Evolutionary conservation across 2,113 vertebrate genomes (phyloP), one percentile per base, ranked within the genome.

Genomic region (Epinephelus moara): DNA sequence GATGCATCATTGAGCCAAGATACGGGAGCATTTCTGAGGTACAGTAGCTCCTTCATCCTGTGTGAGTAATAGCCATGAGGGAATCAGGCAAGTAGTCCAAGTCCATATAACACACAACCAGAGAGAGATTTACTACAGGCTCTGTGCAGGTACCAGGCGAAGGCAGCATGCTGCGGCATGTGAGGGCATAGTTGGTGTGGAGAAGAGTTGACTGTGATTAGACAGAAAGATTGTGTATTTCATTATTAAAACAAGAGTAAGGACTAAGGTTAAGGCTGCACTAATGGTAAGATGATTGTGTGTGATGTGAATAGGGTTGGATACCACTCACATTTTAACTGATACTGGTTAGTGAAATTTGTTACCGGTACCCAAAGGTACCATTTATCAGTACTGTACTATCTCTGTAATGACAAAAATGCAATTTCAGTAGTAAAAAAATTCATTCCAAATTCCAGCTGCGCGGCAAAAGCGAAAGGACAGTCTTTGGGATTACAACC

Each of bases 41-140:
- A 79, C 67, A 74, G 78, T 57, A 61, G 55, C 61, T 72, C 75
- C 68, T 78, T 81, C 75, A 59, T 67, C 76, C 67, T 56, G 59
- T 69, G 67, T 83, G 75, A 81, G 40, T 85, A 82, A 89, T 77
- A 59, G 82, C 81, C 82, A 75, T 19, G 9, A 74, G 23, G 71
- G 52, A 68, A 77, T 78, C 62, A 61, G 71, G 53, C 71, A 63
- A 68, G 14, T n/a, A 70, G 70, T 77, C 71, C 47, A 40, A 64
- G 81, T 84, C 75, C 62, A 78, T 78, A 83, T 62, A 85, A 73
- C 75, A 86, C 75, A 78, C 25, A 57, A 71, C 33, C 59, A 69
- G 55, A 55, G 57, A 47, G 21, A 76, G 76, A 88, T 88, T 85
- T 79, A 88, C 56, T 12, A 57, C 69, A 19, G 11, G 62, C 69